phyloP scores from a whole-genome alignment of 2,888 invertebrate genomes.

The Pammene fasciana region DNA sequence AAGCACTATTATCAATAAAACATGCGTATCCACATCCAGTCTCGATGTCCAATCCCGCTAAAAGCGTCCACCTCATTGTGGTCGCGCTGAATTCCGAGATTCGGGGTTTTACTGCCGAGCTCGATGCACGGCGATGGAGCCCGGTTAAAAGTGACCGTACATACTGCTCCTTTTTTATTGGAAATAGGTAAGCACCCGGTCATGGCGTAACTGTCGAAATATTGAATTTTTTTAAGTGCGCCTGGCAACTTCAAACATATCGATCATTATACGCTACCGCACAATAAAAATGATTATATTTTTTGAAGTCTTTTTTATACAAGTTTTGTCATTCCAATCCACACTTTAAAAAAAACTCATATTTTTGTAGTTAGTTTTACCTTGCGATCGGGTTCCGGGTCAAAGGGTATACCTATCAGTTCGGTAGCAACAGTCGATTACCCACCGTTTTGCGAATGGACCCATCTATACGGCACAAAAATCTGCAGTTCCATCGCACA shows the following conservation, averaged over 20 bases:
- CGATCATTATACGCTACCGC: background rate
- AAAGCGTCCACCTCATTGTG: constrained; percentile 79
- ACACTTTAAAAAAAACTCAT: no score
- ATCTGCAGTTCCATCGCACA: constrained; percentile 3
- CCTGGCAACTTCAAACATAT: no score
- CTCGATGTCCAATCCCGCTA: constrained; percentile 75
- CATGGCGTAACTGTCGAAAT: no score
- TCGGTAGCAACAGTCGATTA: constrained; percentile 3
- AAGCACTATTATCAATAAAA: no score
- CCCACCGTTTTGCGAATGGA: background rate
- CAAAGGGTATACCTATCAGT: background rate
- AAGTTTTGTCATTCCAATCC: no score
- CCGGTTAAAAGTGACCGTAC: constrained; percentile 6
- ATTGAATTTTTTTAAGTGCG: no score
- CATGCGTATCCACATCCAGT: constrained; percentile 41
- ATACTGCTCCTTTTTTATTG: no score
- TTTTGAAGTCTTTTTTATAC: no score
- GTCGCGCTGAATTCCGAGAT: constrained; percentile 58
- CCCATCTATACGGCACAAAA: constrained; percentile 3
- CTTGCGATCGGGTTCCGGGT: background rate
- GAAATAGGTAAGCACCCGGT: no score
- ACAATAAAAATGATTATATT: no score
- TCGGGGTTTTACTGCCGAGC: constrained; percentile 51
- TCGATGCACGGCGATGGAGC: constrained; percentile 3
- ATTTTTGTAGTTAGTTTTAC: background rate